A percentile compares a stretch with the other conserved stretches of the same genome.
phyloP scores from a whole-genome alignment of 2,797 vertebrate species.

The Synaphobranchus kaupii region DNA sequence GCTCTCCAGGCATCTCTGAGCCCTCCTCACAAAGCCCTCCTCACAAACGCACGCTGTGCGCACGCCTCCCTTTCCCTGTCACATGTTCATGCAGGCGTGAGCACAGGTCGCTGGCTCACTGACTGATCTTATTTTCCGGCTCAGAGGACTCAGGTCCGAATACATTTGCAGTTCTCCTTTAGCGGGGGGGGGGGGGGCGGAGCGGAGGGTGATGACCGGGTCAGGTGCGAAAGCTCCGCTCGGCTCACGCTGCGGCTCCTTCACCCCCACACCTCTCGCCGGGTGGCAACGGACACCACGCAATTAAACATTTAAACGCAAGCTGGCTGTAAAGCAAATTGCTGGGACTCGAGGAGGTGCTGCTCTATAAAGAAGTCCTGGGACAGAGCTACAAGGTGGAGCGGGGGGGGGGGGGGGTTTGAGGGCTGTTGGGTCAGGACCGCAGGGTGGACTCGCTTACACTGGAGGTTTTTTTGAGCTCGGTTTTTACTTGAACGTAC shows the following conservation, averaged over 20 bases:
- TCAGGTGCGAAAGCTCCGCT: slow-evolving; percentile 52
- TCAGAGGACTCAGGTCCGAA: slow-evolving; percentile 61
- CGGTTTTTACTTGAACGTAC: slow-evolving; percentile 51
- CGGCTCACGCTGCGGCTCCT: slow-evolving; percentile 39
- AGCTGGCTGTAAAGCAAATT: slow-evolving; percentile 70
- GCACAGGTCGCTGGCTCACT: slow-evolving; percentile 70
- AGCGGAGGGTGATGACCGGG: slow-evolving; percentile 37
- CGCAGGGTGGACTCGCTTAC: slow-evolving; percentile 48
- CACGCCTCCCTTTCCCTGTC: slow-evolving; percentile 48
- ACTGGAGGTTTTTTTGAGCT: slow-evolving; percentile 52
- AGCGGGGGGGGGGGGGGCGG: slow-evolving; percentile 37
- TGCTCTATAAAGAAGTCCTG: slow-evolving; percentile 64
- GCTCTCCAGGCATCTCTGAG: slow-evolving; percentile 48
- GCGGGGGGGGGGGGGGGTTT: not conserved
- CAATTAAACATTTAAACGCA: slow-evolving; percentile 76
- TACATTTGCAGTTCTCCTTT: slow-evolving; percentile 67
- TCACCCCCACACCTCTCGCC: slow-evolving; percentile 18
- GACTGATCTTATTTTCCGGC: slow-evolving; percentile 75
- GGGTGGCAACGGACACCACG: slow-evolving; percentile 55
- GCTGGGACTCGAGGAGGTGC: slow-evolving; percentile 60
- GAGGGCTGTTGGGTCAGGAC: slow-evolving; percentile 61
- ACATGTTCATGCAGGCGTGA: slow-evolving; percentile 59
- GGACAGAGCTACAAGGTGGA: slow-evolving; percentile 58
- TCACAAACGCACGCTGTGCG: slow-evolving; percentile 42
- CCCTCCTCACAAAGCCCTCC: slow-evolving; percentile 30